A percentile compares a stretch with the other conserved stretches of the same genome.
phyloP scores from a whole-genome alignment of 2,113 vertebrate species.

The Pedionomus torquatus region DNA sequence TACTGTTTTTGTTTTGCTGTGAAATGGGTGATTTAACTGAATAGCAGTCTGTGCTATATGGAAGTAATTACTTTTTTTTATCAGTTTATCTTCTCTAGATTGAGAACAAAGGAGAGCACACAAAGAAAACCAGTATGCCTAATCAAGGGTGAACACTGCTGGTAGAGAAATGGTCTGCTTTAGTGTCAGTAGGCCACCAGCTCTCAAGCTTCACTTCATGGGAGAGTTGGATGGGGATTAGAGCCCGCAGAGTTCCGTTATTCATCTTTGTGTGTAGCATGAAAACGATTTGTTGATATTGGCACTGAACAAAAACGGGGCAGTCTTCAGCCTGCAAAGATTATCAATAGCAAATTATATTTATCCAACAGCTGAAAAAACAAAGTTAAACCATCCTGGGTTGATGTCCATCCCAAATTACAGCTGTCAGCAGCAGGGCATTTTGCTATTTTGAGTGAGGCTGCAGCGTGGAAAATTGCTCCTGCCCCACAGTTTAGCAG shows the following conservation, averaged over 20 bases:
- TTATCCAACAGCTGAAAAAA: background rate
- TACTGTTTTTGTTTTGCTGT: background rate
- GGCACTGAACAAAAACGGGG: background rate
- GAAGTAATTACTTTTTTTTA: background rate
- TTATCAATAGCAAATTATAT: background rate
- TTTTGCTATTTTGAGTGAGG: background rate
- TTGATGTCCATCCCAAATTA: accelerated
- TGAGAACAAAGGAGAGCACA: background rate
- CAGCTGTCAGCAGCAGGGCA: background rate
- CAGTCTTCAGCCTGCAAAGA: background rate
- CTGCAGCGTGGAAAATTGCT: background rate
- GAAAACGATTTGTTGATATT: background rate
- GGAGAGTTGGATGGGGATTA: background rate
- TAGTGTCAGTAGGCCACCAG: background rate
- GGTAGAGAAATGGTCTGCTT: background rate
- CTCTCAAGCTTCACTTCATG: accelerated
- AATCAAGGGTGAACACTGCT: background rate
- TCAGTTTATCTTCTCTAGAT: background rate
- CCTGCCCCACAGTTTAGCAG: background rate
- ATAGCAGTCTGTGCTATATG: background rate
- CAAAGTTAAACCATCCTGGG: accelerated
- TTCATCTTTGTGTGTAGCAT: background rate
- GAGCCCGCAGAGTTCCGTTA: background rate
- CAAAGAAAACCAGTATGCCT: background rate
- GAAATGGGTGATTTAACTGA: background rate